Evolutionary conservation across 1,140 invertebrate species (phyloP).

Genomic region (Choristoneura fumiferana): DNA sequence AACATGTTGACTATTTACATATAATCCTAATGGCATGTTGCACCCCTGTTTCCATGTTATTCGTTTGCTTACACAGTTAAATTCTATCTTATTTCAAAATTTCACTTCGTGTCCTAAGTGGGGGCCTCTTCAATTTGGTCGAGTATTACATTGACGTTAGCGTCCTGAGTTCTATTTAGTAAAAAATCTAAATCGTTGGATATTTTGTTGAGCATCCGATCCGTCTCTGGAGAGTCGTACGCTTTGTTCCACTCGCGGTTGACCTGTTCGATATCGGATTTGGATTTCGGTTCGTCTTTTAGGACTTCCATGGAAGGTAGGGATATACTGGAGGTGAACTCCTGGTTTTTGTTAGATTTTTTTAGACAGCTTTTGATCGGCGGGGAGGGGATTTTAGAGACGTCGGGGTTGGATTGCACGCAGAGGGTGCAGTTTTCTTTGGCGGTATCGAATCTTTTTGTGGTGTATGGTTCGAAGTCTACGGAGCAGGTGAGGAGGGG

Average conservation of each 20-base stretch:
- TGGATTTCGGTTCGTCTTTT: slow-evolving; percentile 48
- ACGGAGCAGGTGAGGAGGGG: slow-evolving; percentile 61
- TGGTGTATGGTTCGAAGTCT: slow-evolving; percentile 61
- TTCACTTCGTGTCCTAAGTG: slow-evolving; percentile 39
- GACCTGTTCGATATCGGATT: slow-evolving; percentile 63
- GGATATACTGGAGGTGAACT: slow-evolving; percentile 59
- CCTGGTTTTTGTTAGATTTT: slow-evolving; percentile 50
- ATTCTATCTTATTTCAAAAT: background rate
- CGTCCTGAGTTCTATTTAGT: slow-evolving; percentile 80
- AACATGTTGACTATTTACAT: slow-evolving; percentile 24
- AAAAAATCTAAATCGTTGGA: slow-evolving; percentile 87
- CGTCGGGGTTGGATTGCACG: slow-evolving; percentile 64
- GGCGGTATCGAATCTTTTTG: slow-evolving; percentile 50
- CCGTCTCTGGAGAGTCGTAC: slow-evolving; percentile 66
- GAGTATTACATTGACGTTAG: slow-evolving; percentile 36
- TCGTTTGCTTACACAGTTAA: slow-evolving; percentile 30
- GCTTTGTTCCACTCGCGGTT: slow-evolving; percentile 63
- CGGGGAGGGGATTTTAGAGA: slow-evolving; percentile 60
- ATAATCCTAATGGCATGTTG: slow-evolving; percentile 25
- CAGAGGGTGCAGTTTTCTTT: slow-evolving; percentile 67
- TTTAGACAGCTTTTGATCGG: slow-evolving; percentile 75
- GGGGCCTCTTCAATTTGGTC: slow-evolving; percentile 62
- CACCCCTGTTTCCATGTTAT: slow-evolving; percentile 55
- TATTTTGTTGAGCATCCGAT: slow-evolving; percentile 85
- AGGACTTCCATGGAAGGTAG: slow-evolving; percentile 63